phyloP scores from a whole-genome alignment of 2,888 invertebrate species.

The Vannuccia rotundouncinata region DNA sequence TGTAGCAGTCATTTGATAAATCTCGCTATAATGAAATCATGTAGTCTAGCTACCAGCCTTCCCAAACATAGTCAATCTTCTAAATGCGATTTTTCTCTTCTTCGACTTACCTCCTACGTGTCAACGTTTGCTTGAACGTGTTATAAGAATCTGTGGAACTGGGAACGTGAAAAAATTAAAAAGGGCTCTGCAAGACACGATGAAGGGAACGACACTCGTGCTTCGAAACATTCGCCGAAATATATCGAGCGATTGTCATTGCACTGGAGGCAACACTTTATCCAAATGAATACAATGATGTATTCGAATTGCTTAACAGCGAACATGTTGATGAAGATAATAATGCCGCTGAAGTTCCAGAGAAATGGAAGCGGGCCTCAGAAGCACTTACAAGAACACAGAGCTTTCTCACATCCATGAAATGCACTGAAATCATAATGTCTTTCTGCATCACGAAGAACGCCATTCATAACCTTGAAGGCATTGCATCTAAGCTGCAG shows the following conservation, averaged over 20 bases:
- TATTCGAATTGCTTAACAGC: slow-evolving; percentile 18
- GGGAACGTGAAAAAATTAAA: slow-evolving; percentile 21
- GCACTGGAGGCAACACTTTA: slow-evolving; percentile 23
- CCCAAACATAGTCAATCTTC: slow-evolving; percentile 31
- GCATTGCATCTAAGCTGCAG: slow-evolving; percentile 30
- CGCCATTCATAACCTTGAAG: slow-evolving; percentile 25
- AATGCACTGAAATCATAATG: slow-evolving; percentile 18
- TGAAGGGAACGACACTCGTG: slow-evolving; percentile 24
- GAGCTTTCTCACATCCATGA: slow-evolving; percentile 26
- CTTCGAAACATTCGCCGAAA: slow-evolving; percentile 28
- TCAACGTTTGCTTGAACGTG: slow-evolving; percentile 33
- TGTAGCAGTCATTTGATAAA: slow-evolving; percentile 28
- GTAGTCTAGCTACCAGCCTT: slow-evolving; percentile 13
- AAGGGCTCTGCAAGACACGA: slow-evolving; percentile 29
- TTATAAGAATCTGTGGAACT: slow-evolving; percentile 22
- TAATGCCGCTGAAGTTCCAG: slow-evolving; percentile 10
- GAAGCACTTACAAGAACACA: slow-evolving; percentile 22
- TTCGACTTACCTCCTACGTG: slow-evolving; percentile 30
- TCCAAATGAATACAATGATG: slow-evolving; percentile 18
- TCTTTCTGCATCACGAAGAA: slow-evolving; percentile 27
- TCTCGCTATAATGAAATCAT: slow-evolving; percentile 33
- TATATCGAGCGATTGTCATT: slow-evolving; percentile 28
- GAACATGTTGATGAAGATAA: slow-evolving; percentile 17
- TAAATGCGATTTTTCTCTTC: slow-evolving; percentile 32
- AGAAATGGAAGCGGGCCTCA: slow-evolving; percentile 18